phyloP scores from a whole-genome alignment of 2,888 invertebrate genomes.

The Linnaemya vulpina region DNA sequence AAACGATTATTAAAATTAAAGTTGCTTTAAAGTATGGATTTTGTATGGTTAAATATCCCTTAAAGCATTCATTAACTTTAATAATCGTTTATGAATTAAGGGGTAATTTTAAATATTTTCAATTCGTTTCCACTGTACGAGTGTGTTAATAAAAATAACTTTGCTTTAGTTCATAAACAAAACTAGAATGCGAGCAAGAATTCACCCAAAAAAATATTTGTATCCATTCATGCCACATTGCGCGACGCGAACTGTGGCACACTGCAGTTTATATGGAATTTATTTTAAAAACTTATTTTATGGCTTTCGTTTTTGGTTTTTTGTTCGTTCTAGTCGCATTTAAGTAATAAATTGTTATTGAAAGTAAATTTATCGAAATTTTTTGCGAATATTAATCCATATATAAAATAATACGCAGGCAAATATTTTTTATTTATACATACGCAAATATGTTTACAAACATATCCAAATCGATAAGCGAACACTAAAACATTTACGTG shows the following conservation, averaged over 20 bases:
- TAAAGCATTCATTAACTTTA: too few relatives aligned
- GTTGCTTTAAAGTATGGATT: too few relatives aligned
- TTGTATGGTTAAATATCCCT: too few relatives aligned
- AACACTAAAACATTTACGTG: background rate
- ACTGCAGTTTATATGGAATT: background rate
- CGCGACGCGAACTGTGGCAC: background rate
- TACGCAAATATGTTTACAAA: background rate
- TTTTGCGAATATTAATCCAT: background rate
- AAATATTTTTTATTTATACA: background rate
- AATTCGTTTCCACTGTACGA: background rate
- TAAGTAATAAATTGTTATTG: slow-evolving; percentile 65
- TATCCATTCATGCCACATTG: slow-evolving; percentile 27
- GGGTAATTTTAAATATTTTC: background rate
- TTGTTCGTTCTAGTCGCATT: slow-evolving; percentile 29
- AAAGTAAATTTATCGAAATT: slow-evolving; percentile 52
- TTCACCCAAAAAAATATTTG: slow-evolving; percentile 29
- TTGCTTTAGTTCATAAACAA: slow-evolving; percentile 57
- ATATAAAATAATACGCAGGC: background rate
- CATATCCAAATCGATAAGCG: background rate
- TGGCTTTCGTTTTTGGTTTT: slow-evolving; percentile 49
- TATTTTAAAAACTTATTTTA: slow-evolving; percentile 39
- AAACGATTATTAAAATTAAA: too few relatives aligned
- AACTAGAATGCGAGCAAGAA: slow-evolving; percentile 21
- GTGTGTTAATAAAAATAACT: background rate
- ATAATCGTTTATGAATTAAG: too few relatives aligned